Percentiles rank a stretch among this genome's conserved stretches.
Evolutionary conservation across 2,113 vertebrate genomes (phyloP).

Genomic region (Pseudolaguvia tuberculata): DNA sequence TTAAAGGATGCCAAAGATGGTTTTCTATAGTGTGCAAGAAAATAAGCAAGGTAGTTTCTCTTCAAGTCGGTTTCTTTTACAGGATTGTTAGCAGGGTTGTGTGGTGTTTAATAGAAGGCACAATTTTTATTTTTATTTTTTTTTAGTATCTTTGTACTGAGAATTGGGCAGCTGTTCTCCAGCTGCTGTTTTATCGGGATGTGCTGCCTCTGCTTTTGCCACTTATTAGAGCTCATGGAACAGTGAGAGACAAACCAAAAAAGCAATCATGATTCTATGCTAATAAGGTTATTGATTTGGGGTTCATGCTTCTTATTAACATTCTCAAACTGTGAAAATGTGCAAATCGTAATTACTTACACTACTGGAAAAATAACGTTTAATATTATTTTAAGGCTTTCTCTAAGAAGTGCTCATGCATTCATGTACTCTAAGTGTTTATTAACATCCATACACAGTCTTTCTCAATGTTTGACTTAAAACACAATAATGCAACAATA

Average conservation of each 20-base stretch:
- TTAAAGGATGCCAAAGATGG: background rate
- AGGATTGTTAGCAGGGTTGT: conserved; percentile 41
- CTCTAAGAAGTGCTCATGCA: background rate
- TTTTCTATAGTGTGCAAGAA: background rate
- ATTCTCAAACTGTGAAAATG: conserved; percentile 1
- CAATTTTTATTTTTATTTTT: conserved; percentile 28
- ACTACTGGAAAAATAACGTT: background rate
- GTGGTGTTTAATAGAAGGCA: conserved; percentile 23
- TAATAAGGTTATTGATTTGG: conserved; percentile 16
- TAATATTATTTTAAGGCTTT: background rate
- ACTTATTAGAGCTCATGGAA: conserved; percentile 8
- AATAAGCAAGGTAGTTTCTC: conserved; percentile 7
- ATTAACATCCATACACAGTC: background rate
- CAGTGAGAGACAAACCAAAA: conserved; percentile 8
- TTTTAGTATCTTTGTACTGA: conserved; percentile 44
- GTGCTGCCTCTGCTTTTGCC: background rate
- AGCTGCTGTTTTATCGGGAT: conserved; percentile 50
- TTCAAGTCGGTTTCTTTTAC: conserved; percentile 9
- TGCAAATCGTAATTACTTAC: background rate
- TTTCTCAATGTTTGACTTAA: conserved; percentile 4
- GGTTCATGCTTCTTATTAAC: conserved; percentile 3
- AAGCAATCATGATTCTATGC: conserved; percentile 23
- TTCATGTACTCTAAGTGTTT: background rate
- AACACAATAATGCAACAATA: background rate
- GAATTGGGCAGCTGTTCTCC: conserved; percentile 58